These are phyloP conservation scores for Galeruca laticollis DNA, from an alignment of 2,888 invertebrate species.

Conservation along the genomic window DNA sequence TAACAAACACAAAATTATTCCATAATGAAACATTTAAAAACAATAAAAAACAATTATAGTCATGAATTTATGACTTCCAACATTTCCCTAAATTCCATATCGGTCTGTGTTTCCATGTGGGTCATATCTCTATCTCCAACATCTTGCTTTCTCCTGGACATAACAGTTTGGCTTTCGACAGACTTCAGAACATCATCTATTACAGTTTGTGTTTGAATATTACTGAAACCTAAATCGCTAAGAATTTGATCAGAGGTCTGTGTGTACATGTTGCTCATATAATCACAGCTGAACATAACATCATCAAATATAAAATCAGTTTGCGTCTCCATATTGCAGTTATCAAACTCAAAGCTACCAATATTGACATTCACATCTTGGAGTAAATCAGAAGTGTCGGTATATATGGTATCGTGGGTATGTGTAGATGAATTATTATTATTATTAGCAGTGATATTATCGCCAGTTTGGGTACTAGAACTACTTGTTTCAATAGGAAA, in stretches of 20 bases:
- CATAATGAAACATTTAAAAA: slow-evolving; percentile 10
- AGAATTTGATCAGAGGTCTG: slow-evolving; percentile 69
- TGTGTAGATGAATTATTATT: slow-evolving; percentile 49
- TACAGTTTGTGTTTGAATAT: slow-evolving; percentile 76
- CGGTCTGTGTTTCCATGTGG: slow-evolving; percentile 71
- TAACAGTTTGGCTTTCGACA: slow-evolving; percentile 72
- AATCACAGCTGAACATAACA: slow-evolving; percentile 61
- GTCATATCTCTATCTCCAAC: slow-evolving; percentile 61
- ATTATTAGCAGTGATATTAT: slow-evolving; percentile 43
- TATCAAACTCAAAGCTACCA: slow-evolving; percentile 61
- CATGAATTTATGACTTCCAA: slow-evolving; percentile 65
- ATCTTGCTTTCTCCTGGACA: slow-evolving; percentile 55
- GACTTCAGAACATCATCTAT: slow-evolving; percentile 70
- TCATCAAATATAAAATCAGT: slow-evolving; percentile 68
- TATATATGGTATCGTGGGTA: slow-evolving; percentile 56
- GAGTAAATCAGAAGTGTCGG: slow-evolving; percentile 58
- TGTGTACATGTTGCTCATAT: slow-evolving; percentile 62
- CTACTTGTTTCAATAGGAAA: slow-evolving; percentile 56
- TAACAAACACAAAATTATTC: slow-evolving; percentile 19
- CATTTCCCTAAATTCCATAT: slow-evolving; percentile 64
- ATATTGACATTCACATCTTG: slow-evolving; percentile 48
- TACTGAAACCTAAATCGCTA: slow-evolving; percentile 70
- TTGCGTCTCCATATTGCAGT: slow-evolving; percentile 74
- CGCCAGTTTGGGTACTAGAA: slow-evolving; percentile 61
- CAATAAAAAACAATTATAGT: slow-evolving; percentile 57